Evolutionary conservation across 2,113 vertebrate genomes (phyloP), one percentile per base, ranked within the genome.

Genomic region (Microcebus tavaratra): DNA sequence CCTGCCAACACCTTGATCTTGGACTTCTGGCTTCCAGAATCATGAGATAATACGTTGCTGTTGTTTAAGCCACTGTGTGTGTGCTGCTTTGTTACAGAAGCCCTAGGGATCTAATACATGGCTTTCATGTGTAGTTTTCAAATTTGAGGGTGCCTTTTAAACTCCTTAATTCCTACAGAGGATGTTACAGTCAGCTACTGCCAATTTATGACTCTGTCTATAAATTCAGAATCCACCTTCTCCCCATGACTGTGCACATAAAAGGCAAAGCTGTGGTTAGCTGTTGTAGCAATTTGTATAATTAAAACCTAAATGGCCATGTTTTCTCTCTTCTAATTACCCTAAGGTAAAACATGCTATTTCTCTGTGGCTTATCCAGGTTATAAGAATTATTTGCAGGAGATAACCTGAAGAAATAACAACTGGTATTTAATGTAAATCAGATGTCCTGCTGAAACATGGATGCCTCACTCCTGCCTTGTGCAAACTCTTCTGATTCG

Each of bases 361-460:
- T 29, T 12, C n/a, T 61, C 20, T 29, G 8, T 23, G 76, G 67
- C 17, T 42, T 90, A 81, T 48, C 45, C 29, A 48, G 17, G 25
- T 63, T 75, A 21, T 36, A 81, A 93, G 48, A 82, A 12, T 89
- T 91, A 63, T 90, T 91, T 93, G 29, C 42, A 90, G 65, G n/a
- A 23, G 83, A 65, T 36, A 83, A 55, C 29, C 11, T 9, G 61
- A 92, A 88, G 88, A 59, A 90, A 70, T 63, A 29, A 50, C 75
- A 29, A 50, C 75, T n/a, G 20, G 45, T 88, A 84, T 88, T 95
- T 88, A 72, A 87, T 53, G 45, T 57, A 70, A 95, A 90, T 70
- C 95, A 89, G 50, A 39, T 48, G 68, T 48, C 10, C 57, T 48
- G 34, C 20, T 59, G 63, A 83, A 89, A 87, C 5, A 42, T 10